Conservation (phyloP, 1,140 invertebrate genomes). For the Pogonognathellus flavescens region DNA sequence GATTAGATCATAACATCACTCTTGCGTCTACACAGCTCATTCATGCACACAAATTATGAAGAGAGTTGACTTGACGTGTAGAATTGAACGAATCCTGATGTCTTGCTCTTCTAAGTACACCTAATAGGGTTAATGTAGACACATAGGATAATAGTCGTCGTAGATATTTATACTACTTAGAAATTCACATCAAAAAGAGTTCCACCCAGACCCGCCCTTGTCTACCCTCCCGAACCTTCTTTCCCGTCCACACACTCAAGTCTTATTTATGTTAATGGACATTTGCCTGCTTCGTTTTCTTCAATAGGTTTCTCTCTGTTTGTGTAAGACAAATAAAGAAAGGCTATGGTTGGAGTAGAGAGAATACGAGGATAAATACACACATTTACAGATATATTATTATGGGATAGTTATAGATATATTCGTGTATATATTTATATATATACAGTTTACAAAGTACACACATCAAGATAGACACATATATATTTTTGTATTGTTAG, state of each 20-base stretch:
- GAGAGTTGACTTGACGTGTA: background rate
- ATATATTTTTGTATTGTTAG: slow-evolving; percentile 2
- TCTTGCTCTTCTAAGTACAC: background rate
- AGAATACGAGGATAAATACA: slow-evolving; percentile 28
- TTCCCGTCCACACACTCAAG: slow-evolving; percentile 5
- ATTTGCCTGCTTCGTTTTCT: slow-evolving; percentile 22
- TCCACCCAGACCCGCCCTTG: slow-evolving; percentile 11
- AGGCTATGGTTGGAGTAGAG: slow-evolving; percentile 13
- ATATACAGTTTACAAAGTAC: background rate
- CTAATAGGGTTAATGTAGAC: slow-evolving; percentile 29
- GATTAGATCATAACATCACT: too few relatives aligned
- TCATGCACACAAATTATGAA: background rate
- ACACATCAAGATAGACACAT: slow-evolving; percentile 44
- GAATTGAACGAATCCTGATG: background rate
- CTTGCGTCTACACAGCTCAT: too few relatives aligned
- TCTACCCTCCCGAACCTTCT: background rate
- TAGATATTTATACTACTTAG: too few relatives aligned
- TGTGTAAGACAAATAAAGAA: slow-evolving; percentile 9
- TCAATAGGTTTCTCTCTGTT: background rate
- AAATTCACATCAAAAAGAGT: slow-evolving; percentile 24
- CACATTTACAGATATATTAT: background rate
- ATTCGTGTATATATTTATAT: background rate
- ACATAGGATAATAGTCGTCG: background rate
- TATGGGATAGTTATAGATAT: slow-evolving; percentile 19
- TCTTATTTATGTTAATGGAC: slow-evolving; percentile 47